Evolutionary conservation across 1,140 invertebrate species (phyloP).

Genomic region (Temnothorax nylanderi): DNA sequence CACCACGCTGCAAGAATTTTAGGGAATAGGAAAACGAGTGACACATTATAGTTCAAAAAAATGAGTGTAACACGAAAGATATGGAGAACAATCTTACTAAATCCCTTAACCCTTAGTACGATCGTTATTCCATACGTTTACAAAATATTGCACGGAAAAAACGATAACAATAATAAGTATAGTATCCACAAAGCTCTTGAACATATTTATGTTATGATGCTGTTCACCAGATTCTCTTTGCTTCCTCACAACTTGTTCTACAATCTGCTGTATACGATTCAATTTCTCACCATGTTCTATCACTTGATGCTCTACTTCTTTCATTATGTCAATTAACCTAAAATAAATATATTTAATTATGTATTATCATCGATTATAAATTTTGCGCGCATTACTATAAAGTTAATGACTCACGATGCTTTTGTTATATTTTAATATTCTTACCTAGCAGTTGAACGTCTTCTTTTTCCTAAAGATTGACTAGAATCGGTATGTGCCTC

Average conservation of each 20-base stretch:
- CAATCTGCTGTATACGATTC: slow-evolving; percentile 82
- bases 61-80: slow-evolving; percentile 60
- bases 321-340: slow-evolving; percentile 81
- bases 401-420: not conserved
- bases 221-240: slow-evolving; percentile 81
- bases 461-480: slow-evolving; percentile 83
- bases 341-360: slow-evolving; percentile 40
- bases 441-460: slow-evolving; percentile 80
- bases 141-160: slow-evolving; percentile 81
- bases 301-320: slow-evolving; percentile 82
- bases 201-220: slow-evolving; percentile 77
- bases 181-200: slow-evolving; percentile 81
- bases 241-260: slow-evolving; percentile 82
- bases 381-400: not conserved
- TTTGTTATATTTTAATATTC: slow-evolving; percentile 37
- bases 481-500: slow-evolving; percentile 85
- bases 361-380: not conserved
- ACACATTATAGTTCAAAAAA: slow-evolving; percentile 33
- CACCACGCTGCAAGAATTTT: slow-evolving; percentile 29
- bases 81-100: slow-evolving; percentile 50
- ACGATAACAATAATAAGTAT: slow-evolving; percentile 81
- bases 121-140: slow-evolving; percentile 77
- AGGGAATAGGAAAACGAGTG: slow-evolving; percentile 49
- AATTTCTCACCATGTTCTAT: slow-evolving; percentile 81
- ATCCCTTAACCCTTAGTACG: slow-evolving; percentile 61